These are phyloP conservation scores for Tuberolachnus salignus DNA, from an alignment of 2,888 invertebrate genomes.

Conservation along the genomic window DNA sequence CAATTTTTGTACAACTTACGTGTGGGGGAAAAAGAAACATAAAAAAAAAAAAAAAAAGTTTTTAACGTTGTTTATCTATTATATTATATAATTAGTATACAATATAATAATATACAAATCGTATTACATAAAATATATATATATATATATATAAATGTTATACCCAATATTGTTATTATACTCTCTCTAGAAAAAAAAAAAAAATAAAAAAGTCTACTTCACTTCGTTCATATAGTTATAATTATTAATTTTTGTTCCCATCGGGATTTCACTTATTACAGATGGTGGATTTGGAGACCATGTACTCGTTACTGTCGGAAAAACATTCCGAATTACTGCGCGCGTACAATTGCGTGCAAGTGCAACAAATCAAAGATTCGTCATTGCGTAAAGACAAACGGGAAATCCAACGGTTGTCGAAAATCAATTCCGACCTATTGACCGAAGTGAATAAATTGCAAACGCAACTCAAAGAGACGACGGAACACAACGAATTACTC, in stretches of 20 bases:
- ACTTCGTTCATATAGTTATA: no score
- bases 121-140: no score
- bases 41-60: no score
- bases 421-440: conserved; percentile 55
- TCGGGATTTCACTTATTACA: conserved; percentile 57
- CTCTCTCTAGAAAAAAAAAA: no score
- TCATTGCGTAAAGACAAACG: conserved; percentile 54
- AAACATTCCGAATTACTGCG: conserved; percentile 60
- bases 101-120: background rate
- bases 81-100: background rate
- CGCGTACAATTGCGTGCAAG: conserved; percentile 58
- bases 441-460: conserved; percentile 64
- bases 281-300: conserved; percentile 60
- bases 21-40: background rate
- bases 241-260: no score
- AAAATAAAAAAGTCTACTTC: no score
- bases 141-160: no score
- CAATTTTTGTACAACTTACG: background rate
- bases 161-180: no score
- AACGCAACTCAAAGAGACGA: conserved; percentile 74
- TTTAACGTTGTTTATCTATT: background rate
- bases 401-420: conserved; percentile 54
- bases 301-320: conserved; percentile 59
- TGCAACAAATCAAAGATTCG: conserved; percentile 59
- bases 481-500: conserved; percentile 80